Conservation (phyloP, 37 sponge, comb jelly and placozoan genomes). For the Diacarnus erythraeanus region DNA sequence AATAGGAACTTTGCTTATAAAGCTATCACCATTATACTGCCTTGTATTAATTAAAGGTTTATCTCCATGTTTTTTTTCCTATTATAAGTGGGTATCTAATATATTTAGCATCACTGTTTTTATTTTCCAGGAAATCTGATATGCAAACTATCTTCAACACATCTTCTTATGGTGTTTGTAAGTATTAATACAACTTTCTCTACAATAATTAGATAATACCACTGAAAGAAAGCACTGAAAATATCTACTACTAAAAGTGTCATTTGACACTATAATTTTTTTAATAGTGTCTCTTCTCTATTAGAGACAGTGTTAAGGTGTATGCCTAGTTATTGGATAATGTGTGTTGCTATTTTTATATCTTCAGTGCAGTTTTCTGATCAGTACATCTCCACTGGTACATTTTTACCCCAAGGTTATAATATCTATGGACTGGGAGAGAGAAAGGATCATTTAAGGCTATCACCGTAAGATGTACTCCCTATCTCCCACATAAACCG, state of each 20-base stretch:
- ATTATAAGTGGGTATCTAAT: no score
- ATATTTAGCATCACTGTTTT: no score
- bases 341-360: no score
- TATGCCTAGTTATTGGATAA: no score
- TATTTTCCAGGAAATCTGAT: neutral
- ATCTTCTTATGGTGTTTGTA: neutral
- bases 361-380: slow-evolving; percentile 74
- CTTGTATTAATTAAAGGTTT: no score
- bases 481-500: slow-evolving; percentile 33
- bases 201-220: neutral
- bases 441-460: slow-evolving; percentile 20
- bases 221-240: no score
- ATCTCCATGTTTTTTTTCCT: no score
- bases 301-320: no score
- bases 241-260: no score
- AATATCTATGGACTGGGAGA: slow-evolving; percentile 90
- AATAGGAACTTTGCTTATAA: neutral
- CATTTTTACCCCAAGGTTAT: slow-evolving; percentile 56
- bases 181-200: neutral
- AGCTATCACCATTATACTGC: no score
- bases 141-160: neutral
- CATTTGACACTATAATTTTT: no score
- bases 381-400: slow-evolving; percentile 76
- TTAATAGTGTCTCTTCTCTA: no score
- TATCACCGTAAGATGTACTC: neutral